Conservation (phyloP, 1,140 invertebrate genomes). For the Papilio polyxenes region DNA sequence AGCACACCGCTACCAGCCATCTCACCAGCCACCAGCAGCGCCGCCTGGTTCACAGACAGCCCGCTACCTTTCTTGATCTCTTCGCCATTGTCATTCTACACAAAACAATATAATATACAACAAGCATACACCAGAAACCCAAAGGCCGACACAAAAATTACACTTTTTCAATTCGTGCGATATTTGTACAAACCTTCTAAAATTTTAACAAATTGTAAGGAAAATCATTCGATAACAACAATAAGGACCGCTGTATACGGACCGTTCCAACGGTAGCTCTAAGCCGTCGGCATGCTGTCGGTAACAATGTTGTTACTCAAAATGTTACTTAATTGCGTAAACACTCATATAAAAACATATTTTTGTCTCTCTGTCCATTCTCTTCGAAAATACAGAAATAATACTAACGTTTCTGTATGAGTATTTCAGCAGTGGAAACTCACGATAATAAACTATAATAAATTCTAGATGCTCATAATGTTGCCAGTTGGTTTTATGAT, state of each 20-base stretch:
- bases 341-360: too few species aligned
- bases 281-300: too few species aligned
- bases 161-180: background rate
- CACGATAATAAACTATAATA: background rate
- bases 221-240: background rate
- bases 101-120: conserved; percentile 19
- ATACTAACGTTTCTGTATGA: too few species aligned
- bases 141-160: background rate
- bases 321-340: too few species aligned
- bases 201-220: too few species aligned
- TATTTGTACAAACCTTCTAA: too few species aligned
- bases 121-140: background rate
- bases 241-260: background rate
- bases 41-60: conserved; percentile 79
- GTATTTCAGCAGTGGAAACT: too few species aligned
- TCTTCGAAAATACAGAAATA: too few species aligned
- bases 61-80: conserved; percentile 52
- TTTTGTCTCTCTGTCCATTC: too few species aligned
- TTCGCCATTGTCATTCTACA: conserved; percentile 37
- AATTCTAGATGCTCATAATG: background rate
- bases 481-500: background rate
- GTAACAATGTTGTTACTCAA: too few species aligned
- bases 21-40: conserved; percentile 86
- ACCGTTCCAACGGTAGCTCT: too few species aligned
- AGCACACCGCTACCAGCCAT: conserved; percentile 89